Percentiles rank a stretch among this genome's conserved stretches.
Evolutionary conservation across 92 coral and sea anemone genomes (phyloP).

Genomic region (Porites lobata): DNA sequence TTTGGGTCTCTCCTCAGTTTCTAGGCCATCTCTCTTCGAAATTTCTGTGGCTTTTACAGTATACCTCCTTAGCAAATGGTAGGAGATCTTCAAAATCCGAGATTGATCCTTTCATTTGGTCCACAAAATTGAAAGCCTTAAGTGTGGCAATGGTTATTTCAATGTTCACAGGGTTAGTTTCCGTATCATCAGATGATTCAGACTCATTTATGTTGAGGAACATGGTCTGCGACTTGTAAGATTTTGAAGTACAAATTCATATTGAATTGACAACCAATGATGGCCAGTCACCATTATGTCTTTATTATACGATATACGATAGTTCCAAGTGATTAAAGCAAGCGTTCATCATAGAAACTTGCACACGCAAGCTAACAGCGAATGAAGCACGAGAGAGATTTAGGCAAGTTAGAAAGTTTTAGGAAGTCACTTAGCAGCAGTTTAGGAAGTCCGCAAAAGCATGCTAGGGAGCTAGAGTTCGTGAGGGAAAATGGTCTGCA

Average conservation of each 20-base stretch:
- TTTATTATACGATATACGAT: no score
- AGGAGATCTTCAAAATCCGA: slow-evolving; percentile 55
- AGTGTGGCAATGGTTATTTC: slow-evolving; percentile 32
- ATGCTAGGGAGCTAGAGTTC: slow-evolving; percentile 34
- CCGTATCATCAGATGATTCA: no score
- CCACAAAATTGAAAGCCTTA: slow-evolving; percentile 39
- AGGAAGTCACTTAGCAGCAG: slow-evolving; percentile 11
- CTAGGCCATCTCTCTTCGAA: slow-evolving; percentile 49
- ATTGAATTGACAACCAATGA: no score
- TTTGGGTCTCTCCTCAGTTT: slow-evolving; percentile 58
- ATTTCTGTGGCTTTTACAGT: slow-evolving; percentile 32
- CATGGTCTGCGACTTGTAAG: no score
- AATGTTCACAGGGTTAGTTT: background rate
- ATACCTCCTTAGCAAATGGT: slow-evolving; percentile 53
- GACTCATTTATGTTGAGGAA: no score
- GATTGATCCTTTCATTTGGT: slow-evolving; percentile 43
- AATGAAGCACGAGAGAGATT: slow-evolving; percentile 18
- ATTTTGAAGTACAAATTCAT: no score
- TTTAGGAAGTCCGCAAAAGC: background rate
- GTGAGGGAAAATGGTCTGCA: slow-evolving; percentile 53
- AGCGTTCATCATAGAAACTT: no score
- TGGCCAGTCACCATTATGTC: no score
- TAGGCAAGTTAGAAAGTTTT: slow-evolving; percentile 14
- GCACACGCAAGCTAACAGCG: no score
- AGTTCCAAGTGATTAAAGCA: no score